Conservation (phyloP, 2,113 vertebrate genomes). For the Percopsis transmontana region DNA sequence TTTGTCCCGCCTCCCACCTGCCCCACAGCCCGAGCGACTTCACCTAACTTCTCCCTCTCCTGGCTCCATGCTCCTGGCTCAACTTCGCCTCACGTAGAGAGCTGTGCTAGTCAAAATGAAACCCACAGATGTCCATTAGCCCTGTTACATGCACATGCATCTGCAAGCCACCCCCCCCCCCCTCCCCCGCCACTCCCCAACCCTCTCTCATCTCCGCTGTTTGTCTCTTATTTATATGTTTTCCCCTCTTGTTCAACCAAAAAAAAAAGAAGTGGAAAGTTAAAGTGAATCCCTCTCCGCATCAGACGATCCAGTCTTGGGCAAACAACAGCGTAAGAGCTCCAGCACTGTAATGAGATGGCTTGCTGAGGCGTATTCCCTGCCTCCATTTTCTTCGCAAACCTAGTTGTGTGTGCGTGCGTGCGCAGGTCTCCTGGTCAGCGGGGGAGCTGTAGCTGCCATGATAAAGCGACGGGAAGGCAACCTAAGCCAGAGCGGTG, state of each 20-base stretch:
- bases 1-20: constrained; percentile 58
- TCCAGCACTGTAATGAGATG: constrained; percentile 68
- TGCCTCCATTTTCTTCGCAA: constrained; percentile 53
- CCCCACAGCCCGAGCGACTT: constrained; percentile 51
- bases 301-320: constrained; percentile 56
- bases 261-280: constrained; percentile 28
- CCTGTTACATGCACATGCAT: background rate
- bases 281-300: constrained; percentile 40
- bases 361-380: constrained; percentile 62
- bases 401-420: constrained; percentile 39
- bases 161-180: background rate
- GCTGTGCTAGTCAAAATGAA: too few species aligned
- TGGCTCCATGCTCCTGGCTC: background rate
- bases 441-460: constrained; percentile 55
- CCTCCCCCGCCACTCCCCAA: background rate
- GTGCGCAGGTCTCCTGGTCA: constrained; percentile 46
- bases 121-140: too few species aligned
- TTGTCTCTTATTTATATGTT: too few species aligned
- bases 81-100: too few species aligned
- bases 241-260: constrained; percentile 16
- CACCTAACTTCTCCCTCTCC: constrained; percentile 44
- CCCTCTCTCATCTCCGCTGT: background rate
- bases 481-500: constrained; percentile 53
- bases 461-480: constrained; percentile 54
- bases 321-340: constrained; percentile 59